A percentile compares a stretch with the other conserved stretches of the same genome.
Evolutionary conservation across 2,797 vertebrate genomes (phyloP).

Genomic region (Enteromius thamalakanensis): DNA sequence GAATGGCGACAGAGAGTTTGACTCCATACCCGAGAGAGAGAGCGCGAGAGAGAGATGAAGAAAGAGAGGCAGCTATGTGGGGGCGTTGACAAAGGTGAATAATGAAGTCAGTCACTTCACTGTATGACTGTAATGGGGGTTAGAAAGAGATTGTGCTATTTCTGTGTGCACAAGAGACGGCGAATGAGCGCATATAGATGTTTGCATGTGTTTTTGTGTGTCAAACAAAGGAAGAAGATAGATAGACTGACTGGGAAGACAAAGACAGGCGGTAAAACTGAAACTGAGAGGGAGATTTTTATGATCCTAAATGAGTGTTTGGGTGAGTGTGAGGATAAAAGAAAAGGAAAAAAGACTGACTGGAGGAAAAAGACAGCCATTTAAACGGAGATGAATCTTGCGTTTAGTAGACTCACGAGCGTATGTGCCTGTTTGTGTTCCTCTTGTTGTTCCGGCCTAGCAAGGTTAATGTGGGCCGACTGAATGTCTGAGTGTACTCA

Average conservation of each 20-base stretch:
- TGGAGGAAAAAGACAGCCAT: background rate
- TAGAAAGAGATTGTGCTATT: slow-evolving; percentile 50
- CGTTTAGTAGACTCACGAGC: slow-evolving; percentile 11
- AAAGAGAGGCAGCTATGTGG: slow-evolving; percentile 32
- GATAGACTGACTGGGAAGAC: slow-evolving; percentile 12
- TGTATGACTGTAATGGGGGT: slow-evolving; percentile 53
- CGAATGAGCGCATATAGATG: slow-evolving; percentile 25
- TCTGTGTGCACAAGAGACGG: slow-evolving; percentile 43
- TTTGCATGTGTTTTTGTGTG: slow-evolving; percentile 37
- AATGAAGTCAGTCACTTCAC: slow-evolving; percentile 58
- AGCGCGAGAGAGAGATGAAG: background rate
- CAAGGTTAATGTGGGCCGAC: slow-evolving; percentile 58
- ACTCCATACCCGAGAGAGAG: slow-evolving; percentile 9
- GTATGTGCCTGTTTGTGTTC: slow-evolving; percentile 18
- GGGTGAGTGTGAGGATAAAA: slow-evolving; percentile 15
- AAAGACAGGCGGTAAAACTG: slow-evolving; percentile 37
- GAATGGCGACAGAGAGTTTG: slow-evolving; percentile 27
- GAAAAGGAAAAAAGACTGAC: slow-evolving; percentile 10
- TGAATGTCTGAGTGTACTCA: slow-evolving; percentile 53
- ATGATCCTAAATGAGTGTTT: slow-evolving; percentile 39
- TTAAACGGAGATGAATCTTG: slow-evolving; percentile 36
- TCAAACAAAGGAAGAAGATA: slow-evolving; percentile 6
- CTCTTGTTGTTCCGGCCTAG: slow-evolving; percentile 38
- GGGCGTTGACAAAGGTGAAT: slow-evolving; percentile 58
- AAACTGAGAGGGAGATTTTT: slow-evolving; percentile 7